Base-by-base conservation (phyloP, 2,888 invertebrate species). In the Melipona beecheii region DNA sequence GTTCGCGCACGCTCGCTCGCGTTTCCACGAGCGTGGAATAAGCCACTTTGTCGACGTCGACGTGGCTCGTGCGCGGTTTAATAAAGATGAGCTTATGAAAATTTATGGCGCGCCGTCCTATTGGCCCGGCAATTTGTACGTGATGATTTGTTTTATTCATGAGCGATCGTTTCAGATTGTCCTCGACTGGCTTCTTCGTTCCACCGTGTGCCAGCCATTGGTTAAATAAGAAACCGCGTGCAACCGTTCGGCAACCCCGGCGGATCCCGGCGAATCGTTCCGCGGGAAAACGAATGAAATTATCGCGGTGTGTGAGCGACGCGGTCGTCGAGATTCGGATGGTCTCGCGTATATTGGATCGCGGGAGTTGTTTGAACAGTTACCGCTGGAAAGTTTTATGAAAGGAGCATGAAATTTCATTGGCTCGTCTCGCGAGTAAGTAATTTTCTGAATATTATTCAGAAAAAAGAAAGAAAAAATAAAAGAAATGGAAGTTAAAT, bases 51-150 rank as follows among this genome's bases (percentile, higher is more conserved):
- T 84, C 81, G 77, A 43, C 62, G 58, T 72, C 62, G 70, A 85
- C 79, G 80, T 24, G 65, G 83, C 75, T 83, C 76, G 81, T 78
- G 75, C 75, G 31, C 69, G 83, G 75, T 89, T 89, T 89, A 89
- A 89, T 89, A 89, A 89, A 89, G 89, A 89, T 87, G 89, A 87
- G 89, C 89, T 89, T 89, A 89, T 89, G 87, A 89, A 89, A 89
- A 89, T 89, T 89, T 89, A 89, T 89, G 82, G 79, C 68, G 64
- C 82, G 58, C 76, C 78, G 71, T 85, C 72, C 80, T 78, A 89
- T 89, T 82, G 87, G 83, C 80, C 73, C 62, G 87, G 77, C 83
- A 85, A 89, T 89, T 89, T 86, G 81, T 87, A 86, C 80, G 84
- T 80, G 87, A 87, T 84, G 81, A 87, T 86, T 86, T 89, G 83